Conservation (phyloP, 1,140 invertebrate genomes). For the Drosophila nebulosa region DNA sequence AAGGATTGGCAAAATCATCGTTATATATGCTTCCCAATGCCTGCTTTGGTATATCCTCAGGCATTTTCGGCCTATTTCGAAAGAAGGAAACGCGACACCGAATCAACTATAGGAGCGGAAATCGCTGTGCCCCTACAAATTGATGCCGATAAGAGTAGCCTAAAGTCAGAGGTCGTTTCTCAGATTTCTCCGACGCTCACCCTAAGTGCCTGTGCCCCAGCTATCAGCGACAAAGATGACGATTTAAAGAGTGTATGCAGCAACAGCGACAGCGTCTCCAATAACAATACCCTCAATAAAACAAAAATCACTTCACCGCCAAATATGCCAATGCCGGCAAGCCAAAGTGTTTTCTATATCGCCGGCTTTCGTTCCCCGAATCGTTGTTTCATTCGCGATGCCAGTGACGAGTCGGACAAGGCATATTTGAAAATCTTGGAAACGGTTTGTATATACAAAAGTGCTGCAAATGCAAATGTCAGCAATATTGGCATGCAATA, state of each 20-base stretch:
- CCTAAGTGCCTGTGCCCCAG: background rate
- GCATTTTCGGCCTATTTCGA: conserved; percentile 16
- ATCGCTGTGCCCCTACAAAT: no score
- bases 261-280: background rate
- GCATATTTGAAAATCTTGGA: conserved; percentile 28
- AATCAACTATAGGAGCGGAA: no score
- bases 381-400: conserved; percentile 49
- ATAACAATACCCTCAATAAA: background rate
- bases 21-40: conserved; percentile 58
- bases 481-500: background rate
- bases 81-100: background rate
- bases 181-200: background rate
- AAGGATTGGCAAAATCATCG: conserved; percentile 55
- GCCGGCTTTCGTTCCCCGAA: conserved; percentile 50
- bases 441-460: conserved; percentile 43
- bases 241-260: background rate
- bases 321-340: conserved; percentile 11
- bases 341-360: conserved; percentile 23
- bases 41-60: conserved; percentile 39
- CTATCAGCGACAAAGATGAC: background rate
- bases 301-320: background rate
- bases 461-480: background rate
- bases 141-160: background rate
- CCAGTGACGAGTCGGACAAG: conserved; percentile 20
- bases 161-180: background rate